Conservation (phyloP, 2,797 vertebrate species). For the Scolopax bukidnonensis region DNA sequence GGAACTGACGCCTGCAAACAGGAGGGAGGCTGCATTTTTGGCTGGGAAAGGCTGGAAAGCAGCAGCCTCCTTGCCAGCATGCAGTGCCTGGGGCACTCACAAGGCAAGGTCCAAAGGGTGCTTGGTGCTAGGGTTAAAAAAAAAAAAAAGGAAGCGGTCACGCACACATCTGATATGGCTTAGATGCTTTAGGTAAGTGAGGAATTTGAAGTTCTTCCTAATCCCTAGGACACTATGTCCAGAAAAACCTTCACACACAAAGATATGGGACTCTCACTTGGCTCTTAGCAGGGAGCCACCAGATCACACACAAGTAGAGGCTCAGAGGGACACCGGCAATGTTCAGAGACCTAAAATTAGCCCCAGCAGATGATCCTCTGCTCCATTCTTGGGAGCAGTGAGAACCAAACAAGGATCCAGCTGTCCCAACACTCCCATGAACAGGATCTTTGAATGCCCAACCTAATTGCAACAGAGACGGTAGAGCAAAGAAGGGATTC, state of each 20-base stretch:
- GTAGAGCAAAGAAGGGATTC: neutral
- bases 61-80: neutral
- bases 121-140: neutral
- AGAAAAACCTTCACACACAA: neutral
- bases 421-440: constrained; percentile 36
- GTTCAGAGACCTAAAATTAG: constrained; percentile 36
- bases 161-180: neutral
- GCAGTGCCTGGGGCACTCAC: fast-evolving
- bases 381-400: constrained; percentile 16
- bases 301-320: neutral
- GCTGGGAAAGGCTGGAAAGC: neutral
- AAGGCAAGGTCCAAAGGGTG: neutral
- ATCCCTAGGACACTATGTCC: neutral
- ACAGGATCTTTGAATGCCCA: neutral
- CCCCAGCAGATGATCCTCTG: constrained; percentile 32
- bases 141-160: neutral
- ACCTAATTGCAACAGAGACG: neutral
- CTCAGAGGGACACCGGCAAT: neutral
- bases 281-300: neutral
- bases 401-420: constrained; percentile 46
- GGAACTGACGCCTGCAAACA: neutral
- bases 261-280: neutral
- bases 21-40: neutral
- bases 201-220: neutral
- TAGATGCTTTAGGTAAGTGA: neutral